A percentile compares a stretch with the other conserved stretches of the same genome.
phyloP scores from a whole-genome alignment of 1,140 invertebrate genomes.

The Sinonovacula constricta region DNA sequence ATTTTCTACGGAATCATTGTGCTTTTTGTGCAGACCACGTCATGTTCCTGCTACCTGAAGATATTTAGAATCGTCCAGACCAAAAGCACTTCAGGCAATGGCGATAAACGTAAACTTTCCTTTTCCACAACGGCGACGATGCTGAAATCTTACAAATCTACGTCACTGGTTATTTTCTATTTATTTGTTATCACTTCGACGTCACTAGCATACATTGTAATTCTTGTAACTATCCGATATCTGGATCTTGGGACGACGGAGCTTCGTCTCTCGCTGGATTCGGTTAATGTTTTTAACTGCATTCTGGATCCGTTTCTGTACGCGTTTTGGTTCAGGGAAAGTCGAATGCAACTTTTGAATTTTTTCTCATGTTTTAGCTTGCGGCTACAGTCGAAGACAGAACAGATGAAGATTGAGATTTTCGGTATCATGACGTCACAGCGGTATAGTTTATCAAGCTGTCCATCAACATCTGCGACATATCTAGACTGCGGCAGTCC shows the following conservation, averaged over 20 bases:
- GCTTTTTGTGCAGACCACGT: background rate
- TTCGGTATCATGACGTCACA: slow-evolving; percentile 8
- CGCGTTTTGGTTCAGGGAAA: slow-evolving; percentile 32
- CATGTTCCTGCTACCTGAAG: background rate
- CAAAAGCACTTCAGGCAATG: background rate
- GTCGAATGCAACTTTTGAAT: slow-evolving; percentile 1
- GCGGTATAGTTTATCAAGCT: too few species aligned
- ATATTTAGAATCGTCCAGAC: slow-evolving; percentile 28
- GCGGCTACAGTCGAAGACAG: background rate
- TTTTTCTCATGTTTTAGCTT: slow-evolving; percentile 16
- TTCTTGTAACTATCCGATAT: background rate
- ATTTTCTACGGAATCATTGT: slow-evolving; percentile 5
- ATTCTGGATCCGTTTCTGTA: slow-evolving; percentile 38
- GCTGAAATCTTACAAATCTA: slow-evolving; percentile 8
- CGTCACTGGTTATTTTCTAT: slow-evolving; percentile 18
- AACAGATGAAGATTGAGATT: background rate
- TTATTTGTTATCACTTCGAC: background rate
- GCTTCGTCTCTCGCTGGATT: slow-evolving; percentile 1
- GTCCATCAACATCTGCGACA: too few species aligned
- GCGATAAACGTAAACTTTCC: background rate
- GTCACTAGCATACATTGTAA: background rate
- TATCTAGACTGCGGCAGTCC: too few species aligned
- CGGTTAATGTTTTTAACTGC: slow-evolving; percentile 5
- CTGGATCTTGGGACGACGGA: background rate
- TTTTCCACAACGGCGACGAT: slow-evolving; percentile 6